A percentile compares a stretch with the other conserved stretches of the same genome.
These are phyloP conservation scores for Chironomus tepperi DNA, from an alignment of 1,140 invertebrate genomes.

Conservation along the genomic window DNA sequence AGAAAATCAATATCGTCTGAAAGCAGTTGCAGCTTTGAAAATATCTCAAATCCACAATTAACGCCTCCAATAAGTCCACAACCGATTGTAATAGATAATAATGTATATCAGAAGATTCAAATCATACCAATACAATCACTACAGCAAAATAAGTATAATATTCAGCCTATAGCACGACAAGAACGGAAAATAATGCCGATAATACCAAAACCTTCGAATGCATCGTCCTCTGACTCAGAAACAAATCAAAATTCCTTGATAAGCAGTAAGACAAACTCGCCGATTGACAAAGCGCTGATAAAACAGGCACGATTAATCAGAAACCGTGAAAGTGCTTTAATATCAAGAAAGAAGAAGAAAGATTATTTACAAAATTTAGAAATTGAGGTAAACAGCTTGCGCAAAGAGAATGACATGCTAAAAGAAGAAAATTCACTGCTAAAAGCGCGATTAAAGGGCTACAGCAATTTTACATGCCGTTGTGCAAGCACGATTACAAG, in stretches of 20 bases:
- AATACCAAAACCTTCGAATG: background rate
- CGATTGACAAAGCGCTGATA: conserved; percentile 45
- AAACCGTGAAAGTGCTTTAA: conserved; percentile 62
- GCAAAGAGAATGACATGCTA: conserved; percentile 52
- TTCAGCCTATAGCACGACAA: background rate
- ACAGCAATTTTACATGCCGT: background rate
- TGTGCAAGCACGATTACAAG: background rate
- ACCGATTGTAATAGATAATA: background rate
- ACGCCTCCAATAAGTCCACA: conserved; percentile 3
- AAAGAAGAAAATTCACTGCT: conserved; percentile 38
- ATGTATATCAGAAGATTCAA: background rate
- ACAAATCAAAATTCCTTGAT: background rate
- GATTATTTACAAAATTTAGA: conserved; percentile 63
- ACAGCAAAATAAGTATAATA: background rate
- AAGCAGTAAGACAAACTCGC: background rate
- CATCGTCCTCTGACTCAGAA: background rate
- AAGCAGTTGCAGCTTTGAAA: background rate
- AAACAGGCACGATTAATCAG: conserved; percentile 66
- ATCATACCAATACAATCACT: background rate
- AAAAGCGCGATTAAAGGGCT: background rate
- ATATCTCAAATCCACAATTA: background rate
- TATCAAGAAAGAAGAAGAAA: conserved; percentile 69
- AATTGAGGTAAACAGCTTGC: conserved; percentile 47
- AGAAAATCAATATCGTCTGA: background rate
- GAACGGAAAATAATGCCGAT: background rate